phyloP scores from a whole-genome alignment of 2,888 invertebrate genomes.

The Steinernema scapterisci region DNA sequence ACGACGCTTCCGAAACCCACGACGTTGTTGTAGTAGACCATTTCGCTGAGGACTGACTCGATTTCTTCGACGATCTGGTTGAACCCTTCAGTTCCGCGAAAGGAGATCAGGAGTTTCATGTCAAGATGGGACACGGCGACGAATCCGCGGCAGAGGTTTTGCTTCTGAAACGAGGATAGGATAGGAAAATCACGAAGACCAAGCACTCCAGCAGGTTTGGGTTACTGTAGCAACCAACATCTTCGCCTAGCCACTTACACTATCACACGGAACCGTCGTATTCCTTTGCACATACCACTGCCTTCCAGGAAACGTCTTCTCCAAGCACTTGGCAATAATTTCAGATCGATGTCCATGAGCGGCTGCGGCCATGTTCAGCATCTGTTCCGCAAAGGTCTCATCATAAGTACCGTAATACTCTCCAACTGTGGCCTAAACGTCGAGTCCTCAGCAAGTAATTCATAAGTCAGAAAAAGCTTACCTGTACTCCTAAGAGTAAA shows the following conservation, averaged over 20 bases:
- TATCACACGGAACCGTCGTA: background rate
- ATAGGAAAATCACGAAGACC: too few relatives aligned
- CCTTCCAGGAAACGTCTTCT: constrained; percentile 6
- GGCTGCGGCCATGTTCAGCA: constrained; percentile 15
- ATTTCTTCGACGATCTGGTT: constrained; percentile 9
- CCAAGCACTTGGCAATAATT: background rate
- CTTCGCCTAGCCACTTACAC: background rate
- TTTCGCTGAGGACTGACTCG: background rate
- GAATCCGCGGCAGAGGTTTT: background rate
- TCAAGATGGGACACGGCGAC: background rate
- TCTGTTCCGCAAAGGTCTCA: background rate
- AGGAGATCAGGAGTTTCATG: constrained; percentile 21
- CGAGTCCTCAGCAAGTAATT: too few relatives aligned
- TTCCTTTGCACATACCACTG: background rate
- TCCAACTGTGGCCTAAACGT: too few relatives aligned
- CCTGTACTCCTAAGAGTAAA: background rate
- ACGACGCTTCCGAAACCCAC: background rate
- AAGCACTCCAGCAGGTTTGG: too few relatives aligned
- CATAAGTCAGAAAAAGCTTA: background rate
- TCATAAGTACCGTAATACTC: background rate
- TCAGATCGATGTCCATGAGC: background rate
- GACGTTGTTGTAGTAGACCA: constrained; percentile 20
- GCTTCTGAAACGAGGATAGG: background rate
- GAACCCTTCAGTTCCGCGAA: background rate
- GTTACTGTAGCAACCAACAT: background rate